These are phyloP conservation scores for Lydus trimaculatus DNA, from an alignment of 2,888 invertebrate genomes.

Conservation along the genomic window DNA sequence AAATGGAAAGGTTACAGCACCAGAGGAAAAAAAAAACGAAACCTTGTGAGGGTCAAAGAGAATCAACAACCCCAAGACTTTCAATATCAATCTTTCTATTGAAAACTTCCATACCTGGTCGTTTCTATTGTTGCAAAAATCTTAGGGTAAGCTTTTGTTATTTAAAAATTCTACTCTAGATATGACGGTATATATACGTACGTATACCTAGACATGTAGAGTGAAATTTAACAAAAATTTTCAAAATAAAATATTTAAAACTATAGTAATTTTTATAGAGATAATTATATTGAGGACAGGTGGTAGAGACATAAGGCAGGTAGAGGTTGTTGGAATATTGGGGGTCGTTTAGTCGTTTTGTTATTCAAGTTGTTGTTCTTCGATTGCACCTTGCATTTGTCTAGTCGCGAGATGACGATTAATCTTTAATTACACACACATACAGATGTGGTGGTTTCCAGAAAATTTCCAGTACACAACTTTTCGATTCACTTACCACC, in stretches of 20 bases:
- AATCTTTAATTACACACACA: not conserved
- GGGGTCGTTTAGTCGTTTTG: not conserved
- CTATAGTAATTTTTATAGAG: conserved; percentile 46
- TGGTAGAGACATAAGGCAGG: conserved; percentile 51
- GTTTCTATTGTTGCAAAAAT: conserved; percentile 15
- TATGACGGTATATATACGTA: not conserved
- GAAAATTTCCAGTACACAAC: not conserved
- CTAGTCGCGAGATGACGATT: conserved; percentile 42
- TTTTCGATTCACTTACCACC: not conserved
- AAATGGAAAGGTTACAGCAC: no score
- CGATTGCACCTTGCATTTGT: conserved; percentile 48
- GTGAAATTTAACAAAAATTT: conserved; percentile 7
- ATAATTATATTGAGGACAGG: conserved; percentile 52
- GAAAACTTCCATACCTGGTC: not conserved
- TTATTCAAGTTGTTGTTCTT: not conserved
- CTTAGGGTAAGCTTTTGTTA: conserved; percentile 11
- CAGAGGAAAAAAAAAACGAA: not conserved
- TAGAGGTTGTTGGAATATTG: conserved; percentile 40
- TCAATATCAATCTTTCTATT: conserved; percentile 3
- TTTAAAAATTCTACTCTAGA: conserved; percentile 1
- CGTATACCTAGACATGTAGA: conserved; percentile 16
- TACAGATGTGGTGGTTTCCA: not conserved
- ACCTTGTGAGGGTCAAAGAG: not conserved
- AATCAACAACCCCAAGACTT: not conserved
- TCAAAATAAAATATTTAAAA: conserved; percentile 44